These are phyloP conservation scores for Parauchenoglanis punctatus DNA, from an alignment of 2,797 vertebrate species.

Conservation along the genomic window DNA sequence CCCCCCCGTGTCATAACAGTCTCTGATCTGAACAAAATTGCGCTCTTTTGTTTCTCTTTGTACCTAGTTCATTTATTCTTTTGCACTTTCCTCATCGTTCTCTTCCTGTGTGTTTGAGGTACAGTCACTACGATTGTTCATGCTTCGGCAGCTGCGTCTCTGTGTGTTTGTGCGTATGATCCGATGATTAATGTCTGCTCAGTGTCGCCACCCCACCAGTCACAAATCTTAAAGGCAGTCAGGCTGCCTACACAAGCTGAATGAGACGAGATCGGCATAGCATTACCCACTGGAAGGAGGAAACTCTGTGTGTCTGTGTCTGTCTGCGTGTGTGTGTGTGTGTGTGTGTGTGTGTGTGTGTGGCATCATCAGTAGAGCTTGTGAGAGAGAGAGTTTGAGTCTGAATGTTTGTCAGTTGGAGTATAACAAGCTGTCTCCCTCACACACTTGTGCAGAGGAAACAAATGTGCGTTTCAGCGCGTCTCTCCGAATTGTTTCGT, in stretches of 20 bases:
- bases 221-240: conserved; percentile 39
- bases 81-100: not conserved
- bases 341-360: conserved; percentile 24
- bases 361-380: conserved; percentile 19
- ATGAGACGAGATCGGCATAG: conserved; percentile 71
- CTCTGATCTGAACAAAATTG: not conserved
- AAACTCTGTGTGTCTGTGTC: conserved; percentile 5
- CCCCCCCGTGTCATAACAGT: not conserved
- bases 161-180: conserved; percentile 52
- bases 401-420: conserved; percentile 50
- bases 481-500: not conserved
- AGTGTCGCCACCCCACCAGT: conserved; percentile 60
- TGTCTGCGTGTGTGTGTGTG: conserved; percentile 19
- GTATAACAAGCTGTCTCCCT: conserved; percentile 35
- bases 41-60: not conserved
- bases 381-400: conserved; percentile 23
- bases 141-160: conserved; percentile 7
- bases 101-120: not conserved
- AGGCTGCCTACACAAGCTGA: conserved; percentile 32
- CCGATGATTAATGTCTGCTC: conserved; percentile 74
- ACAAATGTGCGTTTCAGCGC: conserved; percentile 4
- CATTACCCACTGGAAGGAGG: conserved; percentile 55
- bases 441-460: not conserved
- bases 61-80: not conserved
- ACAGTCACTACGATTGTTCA: not conserved